These are phyloP conservation scores for Vidua chalybeata DNA, from an alignment of 2,113 vertebrate species.

Conservation along the genomic window DNA sequence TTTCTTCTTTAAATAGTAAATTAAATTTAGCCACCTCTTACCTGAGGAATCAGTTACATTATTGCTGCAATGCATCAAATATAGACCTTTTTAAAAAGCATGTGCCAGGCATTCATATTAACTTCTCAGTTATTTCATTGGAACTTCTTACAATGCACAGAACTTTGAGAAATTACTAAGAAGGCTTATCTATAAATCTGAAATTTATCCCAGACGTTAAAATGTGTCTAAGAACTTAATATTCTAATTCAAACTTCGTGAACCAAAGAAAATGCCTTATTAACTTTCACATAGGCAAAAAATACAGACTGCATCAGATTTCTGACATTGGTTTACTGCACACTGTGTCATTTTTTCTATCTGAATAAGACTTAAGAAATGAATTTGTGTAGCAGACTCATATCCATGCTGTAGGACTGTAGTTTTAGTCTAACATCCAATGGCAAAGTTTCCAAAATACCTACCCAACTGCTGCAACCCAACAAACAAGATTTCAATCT, in stretches of 20 bases:
- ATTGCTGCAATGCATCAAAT: neutral
- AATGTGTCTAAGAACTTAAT: neutral
- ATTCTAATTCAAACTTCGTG: neutral
- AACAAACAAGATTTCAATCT: neutral
- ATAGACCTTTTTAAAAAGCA: neutral
- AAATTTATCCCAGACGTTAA: neutral
- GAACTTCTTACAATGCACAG: neutral
- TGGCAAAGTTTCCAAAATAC: neutral
- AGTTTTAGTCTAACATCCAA: neutral
- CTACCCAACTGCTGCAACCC: neutral
- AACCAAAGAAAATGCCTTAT: neutral
- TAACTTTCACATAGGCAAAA: neutral
- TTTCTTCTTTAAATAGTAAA: neutral
- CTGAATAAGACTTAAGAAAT: neutral
- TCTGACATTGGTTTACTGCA: neutral
- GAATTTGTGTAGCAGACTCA: neutral
- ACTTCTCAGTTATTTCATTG: neutral
- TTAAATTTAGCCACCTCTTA: neutral
- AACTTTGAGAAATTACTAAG: neutral
- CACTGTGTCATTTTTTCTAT: neutral
- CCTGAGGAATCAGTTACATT: neutral
- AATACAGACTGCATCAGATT: neutral
- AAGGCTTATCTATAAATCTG: slow-evolving; percentile 17
- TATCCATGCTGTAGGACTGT: neutral
- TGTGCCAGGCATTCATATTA: neutral